phyloP scores from a whole-genome alignment of 1,140 invertebrate species.

The Zaprionus nigranus region DNA sequence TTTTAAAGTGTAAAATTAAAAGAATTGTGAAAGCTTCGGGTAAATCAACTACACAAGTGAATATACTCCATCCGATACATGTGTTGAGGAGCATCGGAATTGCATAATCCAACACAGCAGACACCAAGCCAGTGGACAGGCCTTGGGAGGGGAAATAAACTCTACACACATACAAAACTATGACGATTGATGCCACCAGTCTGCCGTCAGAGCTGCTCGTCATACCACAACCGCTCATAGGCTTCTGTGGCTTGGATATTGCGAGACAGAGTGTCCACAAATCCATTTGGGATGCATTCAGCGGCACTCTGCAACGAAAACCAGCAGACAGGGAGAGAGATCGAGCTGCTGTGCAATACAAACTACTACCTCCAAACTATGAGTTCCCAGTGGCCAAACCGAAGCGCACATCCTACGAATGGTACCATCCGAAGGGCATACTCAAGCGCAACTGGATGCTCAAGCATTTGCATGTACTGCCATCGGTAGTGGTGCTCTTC shows the following conservation, averaged over 20 bases:
- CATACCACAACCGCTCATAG: slow-evolving; percentile 93
- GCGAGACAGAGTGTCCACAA: slow-evolving; percentile 94
- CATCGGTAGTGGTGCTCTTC: slow-evolving; percentile 96
- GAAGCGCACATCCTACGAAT: slow-evolving; percentile 96
- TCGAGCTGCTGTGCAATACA: slow-evolving; percentile 93
- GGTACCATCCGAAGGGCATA: slow-evolving; percentile 98
- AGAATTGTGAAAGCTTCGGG: neutral
- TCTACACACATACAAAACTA: slow-evolving; percentile 46
- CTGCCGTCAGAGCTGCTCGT: slow-evolving; percentile 91
- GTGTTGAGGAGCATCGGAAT: neutral
- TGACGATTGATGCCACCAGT: slow-evolving; percentile 86
- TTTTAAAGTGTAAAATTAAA: slow-evolving; percentile 20
- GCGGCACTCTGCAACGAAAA: slow-evolving; percentile 86
- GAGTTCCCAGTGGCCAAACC: slow-evolving; percentile 96
- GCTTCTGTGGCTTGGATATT: slow-evolving; percentile 93
- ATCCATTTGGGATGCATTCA: slow-evolving; percentile 96
- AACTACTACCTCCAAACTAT: slow-evolving; percentile 90
- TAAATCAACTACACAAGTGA: neutral
- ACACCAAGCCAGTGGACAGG: neutral
- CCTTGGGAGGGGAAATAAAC: slow-evolving; percentile 19
- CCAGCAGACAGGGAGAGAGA: slow-evolving; percentile 86
- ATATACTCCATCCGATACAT: neutral
- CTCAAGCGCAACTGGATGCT: slow-evolving; percentile 97
- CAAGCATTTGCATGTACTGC: slow-evolving; percentile 96
- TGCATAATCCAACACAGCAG: neutral